These are phyloP conservation scores for Chloroclysta siterata DNA, from an alignment of 2,888 invertebrate species.

Conservation along the genomic window DNA sequence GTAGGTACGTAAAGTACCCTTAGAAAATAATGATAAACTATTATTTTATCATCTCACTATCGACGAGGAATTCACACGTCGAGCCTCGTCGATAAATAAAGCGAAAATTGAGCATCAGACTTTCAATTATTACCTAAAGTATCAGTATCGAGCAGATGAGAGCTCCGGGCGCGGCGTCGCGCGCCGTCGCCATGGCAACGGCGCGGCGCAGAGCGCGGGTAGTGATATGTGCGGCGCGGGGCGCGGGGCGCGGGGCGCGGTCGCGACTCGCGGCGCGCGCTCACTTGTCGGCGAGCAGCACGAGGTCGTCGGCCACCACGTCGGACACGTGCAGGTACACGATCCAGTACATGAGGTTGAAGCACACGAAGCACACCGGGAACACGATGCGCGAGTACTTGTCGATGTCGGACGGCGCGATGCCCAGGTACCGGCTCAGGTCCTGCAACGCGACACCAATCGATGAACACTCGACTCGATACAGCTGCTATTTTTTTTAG, in stretches of 20 bases:
- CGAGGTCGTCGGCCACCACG: constrained; percentile 95
- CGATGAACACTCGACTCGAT: not conserved
- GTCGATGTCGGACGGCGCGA: constrained; percentile 98
- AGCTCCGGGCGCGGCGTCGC: not conserved
- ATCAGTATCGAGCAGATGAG: constrained; percentile 16
- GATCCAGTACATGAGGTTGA: constrained; percentile 98
- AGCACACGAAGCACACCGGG: constrained; percentile 98
- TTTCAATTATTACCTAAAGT: constrained; percentile 46
- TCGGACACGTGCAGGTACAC: constrained; percentile 97
- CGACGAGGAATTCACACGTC: constrained; percentile 28
- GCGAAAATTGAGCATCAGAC: constrained; percentile 55
- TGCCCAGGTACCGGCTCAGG: constrained; percentile 93
- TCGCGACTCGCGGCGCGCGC: not conserved
- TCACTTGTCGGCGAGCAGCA: constrained; percentile 86
- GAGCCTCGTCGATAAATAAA: constrained; percentile 40
- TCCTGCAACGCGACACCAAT: constrained; percentile 74
- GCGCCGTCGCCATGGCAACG: too few relatives aligned
- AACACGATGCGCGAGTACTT: constrained; percentile 98
- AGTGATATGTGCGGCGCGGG: constrained; percentile 10
- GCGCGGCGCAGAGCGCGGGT: too few relatives aligned
- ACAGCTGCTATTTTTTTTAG: too few relatives aligned
- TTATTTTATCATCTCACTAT: constrained; percentile 34
- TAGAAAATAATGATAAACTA: constrained; percentile 32
- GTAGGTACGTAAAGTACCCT: constrained; percentile 24
- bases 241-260: not conserved